These are phyloP conservation scores for Brenthis ino DNA, from an alignment of 2,888 invertebrate species.

Conservation along the genomic window DNA sequence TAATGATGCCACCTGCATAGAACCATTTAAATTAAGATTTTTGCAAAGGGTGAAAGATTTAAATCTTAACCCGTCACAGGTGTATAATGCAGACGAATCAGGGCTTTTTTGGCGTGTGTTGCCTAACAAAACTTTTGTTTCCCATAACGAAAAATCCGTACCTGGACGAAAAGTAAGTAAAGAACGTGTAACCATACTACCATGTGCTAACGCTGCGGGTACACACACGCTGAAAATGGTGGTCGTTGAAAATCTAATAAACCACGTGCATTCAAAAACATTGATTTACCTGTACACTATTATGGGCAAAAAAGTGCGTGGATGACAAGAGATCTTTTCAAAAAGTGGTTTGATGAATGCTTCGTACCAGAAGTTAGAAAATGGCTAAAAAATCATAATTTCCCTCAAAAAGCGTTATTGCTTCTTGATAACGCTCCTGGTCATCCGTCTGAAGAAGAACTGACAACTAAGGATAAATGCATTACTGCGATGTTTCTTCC, in stretches of 20 bases:
- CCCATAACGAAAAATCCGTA: conserved; percentile 39
- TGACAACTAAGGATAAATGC: conserved; percentile 46
- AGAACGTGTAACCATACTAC: conserved; percentile 44
- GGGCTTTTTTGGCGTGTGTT: conserved; percentile 45
- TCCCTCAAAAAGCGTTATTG: conserved; percentile 36
- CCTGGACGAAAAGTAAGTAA: conserved; percentile 44
- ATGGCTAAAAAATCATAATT: conserved; percentile 34
- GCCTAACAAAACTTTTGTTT: conserved; percentile 43
- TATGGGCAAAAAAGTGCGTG: conserved; percentile 41
- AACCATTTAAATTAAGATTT: conserved; percentile 41
- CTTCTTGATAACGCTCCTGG: conserved; percentile 41
- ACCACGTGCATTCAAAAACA: conserved; percentile 42
- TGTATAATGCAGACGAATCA: conserved; percentile 46
- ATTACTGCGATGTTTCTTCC: conserved; percentile 48
- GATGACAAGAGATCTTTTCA: conserved; percentile 47
- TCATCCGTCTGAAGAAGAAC: conserved; percentile 43
- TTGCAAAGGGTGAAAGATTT: conserved; percentile 41
- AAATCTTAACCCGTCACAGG: conserved; percentile 41
- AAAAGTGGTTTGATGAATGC: conserved; percentile 46
- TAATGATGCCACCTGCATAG: conserved; percentile 29
- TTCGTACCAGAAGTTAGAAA: conserved; percentile 41
- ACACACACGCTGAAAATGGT: conserved; percentile 34
- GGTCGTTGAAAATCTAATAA: conserved; percentile 46
- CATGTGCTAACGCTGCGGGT: conserved; percentile 32
- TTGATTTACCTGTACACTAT: conserved; percentile 16